phyloP scores from a whole-genome alignment of 2,113 vertebrate genomes.

The Mirounga angustirostris region DNA sequence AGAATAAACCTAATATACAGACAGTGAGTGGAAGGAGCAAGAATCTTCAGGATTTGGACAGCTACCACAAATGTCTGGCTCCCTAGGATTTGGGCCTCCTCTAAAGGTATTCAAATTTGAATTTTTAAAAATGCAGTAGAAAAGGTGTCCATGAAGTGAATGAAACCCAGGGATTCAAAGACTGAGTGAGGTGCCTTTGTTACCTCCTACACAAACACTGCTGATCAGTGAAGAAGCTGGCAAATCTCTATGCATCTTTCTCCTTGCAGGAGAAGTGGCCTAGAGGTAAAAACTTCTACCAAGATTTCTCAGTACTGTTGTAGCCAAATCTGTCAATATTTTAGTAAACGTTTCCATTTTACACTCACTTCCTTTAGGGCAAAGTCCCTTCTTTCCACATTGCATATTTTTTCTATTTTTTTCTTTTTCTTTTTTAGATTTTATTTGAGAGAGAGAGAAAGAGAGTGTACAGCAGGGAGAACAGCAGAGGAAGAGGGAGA shows the following conservation, averaged over 20 bases:
- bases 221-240: not conserved
- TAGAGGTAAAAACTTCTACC: not conserved
- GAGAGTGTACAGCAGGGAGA: not conserved
- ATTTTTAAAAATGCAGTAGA: not conserved
- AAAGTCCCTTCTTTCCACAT: not conserved
- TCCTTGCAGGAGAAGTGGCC: not conserved
- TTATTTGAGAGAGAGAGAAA: not conserved
- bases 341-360: not conserved
- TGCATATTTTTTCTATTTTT: not conserved
- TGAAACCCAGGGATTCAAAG: not conserved
- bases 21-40: not conserved
- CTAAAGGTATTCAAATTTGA: not conserved
- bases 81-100: not conserved
- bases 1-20: not conserved
- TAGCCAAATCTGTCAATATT: slow-evolving; percentile 16
- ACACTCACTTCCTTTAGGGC: not conserved
- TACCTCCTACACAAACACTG: not conserved
- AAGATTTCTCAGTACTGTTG: not conserved
- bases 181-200: not conserved
- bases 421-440: too few relatives aligned
- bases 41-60: not conserved
- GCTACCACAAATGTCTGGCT: not conserved
- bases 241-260: not conserved
- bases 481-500: not conserved
- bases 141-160: not conserved